Conservation (phyloP, 2,888 invertebrate genomes). For the Priocnemis perturbator region DNA sequence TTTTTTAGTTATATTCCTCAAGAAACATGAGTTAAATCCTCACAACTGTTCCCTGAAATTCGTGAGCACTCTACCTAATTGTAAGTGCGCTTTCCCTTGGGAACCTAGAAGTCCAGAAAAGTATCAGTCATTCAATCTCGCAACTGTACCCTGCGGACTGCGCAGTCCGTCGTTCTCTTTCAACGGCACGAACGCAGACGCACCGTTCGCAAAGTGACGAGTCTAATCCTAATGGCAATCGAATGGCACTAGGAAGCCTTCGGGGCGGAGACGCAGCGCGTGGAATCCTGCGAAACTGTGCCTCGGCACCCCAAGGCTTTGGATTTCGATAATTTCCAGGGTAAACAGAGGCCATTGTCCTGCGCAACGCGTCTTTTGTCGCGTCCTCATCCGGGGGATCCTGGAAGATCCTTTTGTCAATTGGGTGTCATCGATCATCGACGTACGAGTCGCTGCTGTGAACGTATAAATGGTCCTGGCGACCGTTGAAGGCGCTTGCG, state of each 20-base stretch:
- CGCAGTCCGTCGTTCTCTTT: too few relatives aligned
- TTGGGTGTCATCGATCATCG: constrained; percentile 48
- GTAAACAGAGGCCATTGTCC: constrained; percentile 53
- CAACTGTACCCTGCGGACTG: too few relatives aligned
- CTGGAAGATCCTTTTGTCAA: constrained; percentile 24
- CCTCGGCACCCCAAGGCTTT: constrained; percentile 17
- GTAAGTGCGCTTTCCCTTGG: too few relatives aligned
- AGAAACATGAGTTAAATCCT: too few relatives aligned
- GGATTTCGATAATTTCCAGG: constrained; percentile 54
- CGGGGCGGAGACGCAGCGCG: not conserved
- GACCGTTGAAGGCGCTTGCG: constrained; percentile 29
- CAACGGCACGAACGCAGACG: too few relatives aligned
- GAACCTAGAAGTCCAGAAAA: too few relatives aligned
- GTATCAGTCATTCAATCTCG: too few relatives aligned
- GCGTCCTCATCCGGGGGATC: constrained; percentile 14
- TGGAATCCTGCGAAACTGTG: constrained; percentile 2
- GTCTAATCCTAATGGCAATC: constrained; percentile 35
- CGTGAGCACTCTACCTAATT: too few relatives aligned
- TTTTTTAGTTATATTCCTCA: too few relatives aligned
- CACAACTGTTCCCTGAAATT: too few relatives aligned
- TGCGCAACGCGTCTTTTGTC: constrained; percentile 31
- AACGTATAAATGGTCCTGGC: constrained; percentile 20
- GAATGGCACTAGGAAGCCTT: constrained; percentile 22
- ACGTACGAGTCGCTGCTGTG: constrained; percentile 7
- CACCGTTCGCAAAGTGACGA: constrained; percentile 7